These are phyloP conservation scores for Vulpes vulpes DNA, from an alignment of 2,113 vertebrate genomes.

Conservation along the genomic window DNA sequence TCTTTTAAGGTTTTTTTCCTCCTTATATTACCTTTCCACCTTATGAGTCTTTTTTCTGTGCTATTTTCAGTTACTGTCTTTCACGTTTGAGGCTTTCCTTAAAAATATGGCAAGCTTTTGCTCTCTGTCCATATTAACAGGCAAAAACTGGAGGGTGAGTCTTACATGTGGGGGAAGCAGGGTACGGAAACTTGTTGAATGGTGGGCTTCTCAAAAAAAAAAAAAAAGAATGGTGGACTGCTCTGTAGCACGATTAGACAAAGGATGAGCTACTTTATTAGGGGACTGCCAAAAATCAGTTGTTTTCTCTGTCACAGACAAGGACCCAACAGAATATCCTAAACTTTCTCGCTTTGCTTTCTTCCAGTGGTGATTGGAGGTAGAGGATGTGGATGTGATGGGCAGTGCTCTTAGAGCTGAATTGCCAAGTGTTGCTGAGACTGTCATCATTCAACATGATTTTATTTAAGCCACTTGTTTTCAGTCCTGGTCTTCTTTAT, in stretches of 20 bases:
- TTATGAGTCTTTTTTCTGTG: not conserved
- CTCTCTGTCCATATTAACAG: not conserved
- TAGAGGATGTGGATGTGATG: no score
- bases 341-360: not conserved
- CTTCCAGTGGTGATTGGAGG: not conserved
- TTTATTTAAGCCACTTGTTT: not conserved
- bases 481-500: not conserved
- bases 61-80: not conserved
- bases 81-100: not conserved
- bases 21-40: not conserved
- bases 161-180: fast-evolving
- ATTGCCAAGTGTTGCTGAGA: not conserved
- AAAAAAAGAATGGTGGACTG: not conserved
- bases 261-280: not conserved
- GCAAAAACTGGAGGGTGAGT: not conserved
- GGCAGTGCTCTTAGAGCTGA: not conserved
- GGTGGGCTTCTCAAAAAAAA: not conserved
- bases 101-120: not conserved
- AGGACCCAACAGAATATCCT: not conserved
- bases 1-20: not conserved
- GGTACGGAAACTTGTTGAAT: not conserved
- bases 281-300: not conserved
- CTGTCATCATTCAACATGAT: not conserved
- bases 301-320: not conserved
- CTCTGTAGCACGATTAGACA: not conserved